Base-by-base conservation (phyloP, 2,113 vertebrate species). In the Pogona vitticeps region DNA sequence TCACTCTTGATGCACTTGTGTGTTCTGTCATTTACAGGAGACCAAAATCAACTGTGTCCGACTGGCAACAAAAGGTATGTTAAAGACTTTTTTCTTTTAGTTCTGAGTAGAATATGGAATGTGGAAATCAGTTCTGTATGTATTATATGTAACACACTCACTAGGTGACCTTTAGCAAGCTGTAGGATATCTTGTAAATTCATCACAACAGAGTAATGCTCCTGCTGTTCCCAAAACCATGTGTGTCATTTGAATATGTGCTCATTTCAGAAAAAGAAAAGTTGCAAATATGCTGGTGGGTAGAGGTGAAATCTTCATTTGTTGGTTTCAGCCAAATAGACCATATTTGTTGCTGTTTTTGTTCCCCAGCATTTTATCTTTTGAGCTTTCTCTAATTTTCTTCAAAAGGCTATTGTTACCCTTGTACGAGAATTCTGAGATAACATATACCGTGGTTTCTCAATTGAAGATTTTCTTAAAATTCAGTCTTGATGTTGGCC, bases 31-130 rank as follows among this genome's bases (percentile, higher is more conserved):
- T 94, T 96, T 92, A 59, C 96, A 99, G 98, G 98, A 99, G 95
- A 99, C 97, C 90, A 99, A 99, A 96, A 99, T 99, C 96, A 99
- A 98, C 97, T 99, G 98, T 85, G 97, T 99, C 89, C 97, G 98
- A 70, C 97, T 99, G 94, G 98, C 98, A 83, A 98, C 98, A 23
- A 99, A 99, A 99, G 98, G 98, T 99, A 99, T 63, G 97, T 97
- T 82, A 89, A 75, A 73, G 73, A 46, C 93, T 70, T 93, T 68
- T 63, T 84, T 91, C 73, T 88, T 71, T 88, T 93, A 83, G 21
- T 83, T 79, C 86, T n/a, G 63, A 88, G 10, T 58, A 82, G 52
- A 26, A 42, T 40, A 1, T 36, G 65, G 67, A 52, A 78, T 77
- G 68, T 63, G 58, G 42, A 84, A 72, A 84, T 79, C 76, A 88